Conservation (phyloP, 2,888 invertebrate species). For the Drosophila infuscata region DNA sequence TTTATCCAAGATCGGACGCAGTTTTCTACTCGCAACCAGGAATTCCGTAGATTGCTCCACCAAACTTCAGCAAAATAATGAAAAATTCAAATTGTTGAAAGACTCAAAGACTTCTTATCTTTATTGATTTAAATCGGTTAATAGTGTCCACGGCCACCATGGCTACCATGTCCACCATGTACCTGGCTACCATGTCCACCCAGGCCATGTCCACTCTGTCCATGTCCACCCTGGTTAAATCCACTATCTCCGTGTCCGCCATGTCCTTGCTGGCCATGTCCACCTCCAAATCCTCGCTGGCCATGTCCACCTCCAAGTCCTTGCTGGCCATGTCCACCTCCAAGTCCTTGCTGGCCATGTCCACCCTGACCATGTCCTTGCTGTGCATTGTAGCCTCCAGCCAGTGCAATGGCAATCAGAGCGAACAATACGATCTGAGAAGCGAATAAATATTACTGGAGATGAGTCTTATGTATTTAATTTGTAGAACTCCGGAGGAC, state of each 20-base stretch:
- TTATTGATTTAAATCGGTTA: slow-evolving; percentile 14
- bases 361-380: slow-evolving; percentile 29
- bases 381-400: slow-evolving; percentile 40
- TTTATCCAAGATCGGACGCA: background rate
- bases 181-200: slow-evolving; percentile 11
- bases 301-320: slow-evolving; percentile 43
- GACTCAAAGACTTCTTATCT: background rate
- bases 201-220: background rate
- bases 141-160: slow-evolving; percentile 21
- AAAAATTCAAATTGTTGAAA: background rate
- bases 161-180: slow-evolving; percentile 35
- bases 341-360: slow-evolving; percentile 4
- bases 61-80: background rate
- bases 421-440: slow-evolving; percentile 65
- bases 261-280: background rate
- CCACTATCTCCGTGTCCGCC: slow-evolving; percentile 23
- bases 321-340: slow-evolving; percentile 15
- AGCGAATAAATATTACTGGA: background rate
- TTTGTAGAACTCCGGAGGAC: background rate
- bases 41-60: background rate
- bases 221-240: slow-evolving; percentile 7
- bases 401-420: slow-evolving; percentile 62
- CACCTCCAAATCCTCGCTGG: slow-evolving; percentile 27
- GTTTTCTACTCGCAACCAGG: background rate
- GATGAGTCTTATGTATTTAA: background rate